phyloP scores from a whole-genome alignment of 2,113 vertebrate species.

The Raja brachyura region DNA sequence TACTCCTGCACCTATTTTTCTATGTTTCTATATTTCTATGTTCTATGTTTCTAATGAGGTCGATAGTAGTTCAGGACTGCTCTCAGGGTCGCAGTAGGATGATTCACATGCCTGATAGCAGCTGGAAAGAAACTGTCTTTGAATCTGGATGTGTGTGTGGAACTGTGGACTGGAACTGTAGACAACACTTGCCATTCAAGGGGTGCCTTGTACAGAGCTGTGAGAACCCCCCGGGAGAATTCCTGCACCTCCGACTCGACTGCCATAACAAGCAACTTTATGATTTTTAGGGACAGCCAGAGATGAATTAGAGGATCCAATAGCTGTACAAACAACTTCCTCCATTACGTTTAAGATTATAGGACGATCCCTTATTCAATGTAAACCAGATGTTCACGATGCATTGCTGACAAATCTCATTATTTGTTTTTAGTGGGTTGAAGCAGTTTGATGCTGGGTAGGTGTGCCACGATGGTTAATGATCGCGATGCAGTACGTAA shows the following conservation, averaged over 20 bases:
- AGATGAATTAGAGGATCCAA: slow-evolving; percentile 26
- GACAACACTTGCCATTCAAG: neutral
- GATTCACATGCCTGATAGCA: too few species aligned
- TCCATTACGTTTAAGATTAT: slow-evolving; percentile 13
- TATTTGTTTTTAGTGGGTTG: neutral
- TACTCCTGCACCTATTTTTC: too few species aligned
- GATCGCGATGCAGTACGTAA: slow-evolving; percentile 16
- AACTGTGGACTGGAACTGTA: neutral
- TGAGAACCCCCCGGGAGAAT: neutral
- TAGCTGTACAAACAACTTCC: neutral
- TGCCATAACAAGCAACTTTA: neutral
- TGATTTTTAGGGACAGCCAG: neutral
- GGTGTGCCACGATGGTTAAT: neutral
- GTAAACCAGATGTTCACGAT: slow-evolving; percentile 4
- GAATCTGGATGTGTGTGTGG: too few species aligned
- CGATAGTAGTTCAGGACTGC: too few species aligned
- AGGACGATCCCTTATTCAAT: neutral
- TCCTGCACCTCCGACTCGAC: neutral
- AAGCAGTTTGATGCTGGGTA: neutral
- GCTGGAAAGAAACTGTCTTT: too few species aligned
- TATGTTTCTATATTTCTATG: too few species aligned
- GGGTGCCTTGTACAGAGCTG: neutral
- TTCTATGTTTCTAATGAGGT: too few species aligned
- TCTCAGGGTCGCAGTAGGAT: too few species aligned
- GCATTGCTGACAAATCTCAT: neutral